phyloP scores from a whole-genome alignment of 2,797 vertebrate genomes.

The Mormyrops boulengeri region DNA sequence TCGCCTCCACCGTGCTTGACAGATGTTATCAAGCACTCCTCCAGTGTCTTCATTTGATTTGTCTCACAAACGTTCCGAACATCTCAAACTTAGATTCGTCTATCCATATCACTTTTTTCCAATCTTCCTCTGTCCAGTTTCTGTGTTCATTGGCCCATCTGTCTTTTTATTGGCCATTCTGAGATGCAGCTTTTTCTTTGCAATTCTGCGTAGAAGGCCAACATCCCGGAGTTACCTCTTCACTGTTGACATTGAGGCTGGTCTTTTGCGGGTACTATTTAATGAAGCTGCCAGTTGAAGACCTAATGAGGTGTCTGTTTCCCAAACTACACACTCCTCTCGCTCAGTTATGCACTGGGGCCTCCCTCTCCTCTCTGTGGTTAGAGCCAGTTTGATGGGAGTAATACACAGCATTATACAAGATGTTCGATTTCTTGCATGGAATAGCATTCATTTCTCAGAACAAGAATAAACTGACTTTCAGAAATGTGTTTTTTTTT shows the following conservation, averaged over 20 bases:
- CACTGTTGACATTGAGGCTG: background rate
- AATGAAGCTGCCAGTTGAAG: background rate
- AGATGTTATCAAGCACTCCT: background rate
- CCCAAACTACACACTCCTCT: background rate
- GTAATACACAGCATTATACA: too few species aligned
- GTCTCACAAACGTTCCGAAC: background rate
- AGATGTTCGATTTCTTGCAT: too few species aligned
- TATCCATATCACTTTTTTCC: too few species aligned
- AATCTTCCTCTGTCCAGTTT: background rate
- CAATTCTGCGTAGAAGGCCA: background rate
- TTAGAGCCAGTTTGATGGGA: background rate
- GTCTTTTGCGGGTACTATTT: background rate
- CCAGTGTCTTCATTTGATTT: background rate
- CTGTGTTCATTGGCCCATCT: background rate
- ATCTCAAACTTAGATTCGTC: background rate
- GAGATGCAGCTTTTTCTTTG: background rate
- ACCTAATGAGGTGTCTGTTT: background rate
- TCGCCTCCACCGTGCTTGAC: background rate
- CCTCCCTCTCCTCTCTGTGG: background rate
- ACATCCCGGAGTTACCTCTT: background rate
- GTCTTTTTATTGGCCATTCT: background rate
- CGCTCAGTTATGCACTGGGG: background rate
- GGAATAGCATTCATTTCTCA: background rate
- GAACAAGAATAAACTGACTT: background rate
- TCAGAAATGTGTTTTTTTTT: background rate